Percentiles rank a stretch among this genome's conserved stretches.
Conservation (phyloP, 2,113 vertebrate genomes). For the Chloropsis cyanopogon region DNA sequence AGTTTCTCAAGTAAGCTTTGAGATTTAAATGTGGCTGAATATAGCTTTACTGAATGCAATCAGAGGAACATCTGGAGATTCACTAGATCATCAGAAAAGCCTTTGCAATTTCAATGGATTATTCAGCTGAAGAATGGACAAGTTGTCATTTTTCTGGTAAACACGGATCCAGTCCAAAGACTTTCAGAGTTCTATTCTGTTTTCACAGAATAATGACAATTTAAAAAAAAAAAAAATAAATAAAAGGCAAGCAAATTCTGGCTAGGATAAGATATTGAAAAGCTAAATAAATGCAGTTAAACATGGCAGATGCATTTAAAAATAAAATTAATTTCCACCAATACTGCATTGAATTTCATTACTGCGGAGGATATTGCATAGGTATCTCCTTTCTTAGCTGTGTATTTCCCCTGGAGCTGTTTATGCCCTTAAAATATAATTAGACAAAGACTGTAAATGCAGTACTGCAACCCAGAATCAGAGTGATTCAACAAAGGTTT, state of each 20-base stretch:
- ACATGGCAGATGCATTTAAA: neutral
- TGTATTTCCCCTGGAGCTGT: neutral
- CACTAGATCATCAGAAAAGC: neutral
- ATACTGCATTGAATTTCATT: neutral
- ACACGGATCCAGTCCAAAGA: neutral
- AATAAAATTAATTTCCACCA: neutral
- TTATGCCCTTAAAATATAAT: conserved; percentile 17
- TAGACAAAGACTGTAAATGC: neutral
- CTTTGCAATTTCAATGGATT: conserved; percentile 14
- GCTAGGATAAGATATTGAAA: neutral
- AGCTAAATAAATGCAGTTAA: conserved; percentile 15
- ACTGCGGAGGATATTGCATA: neutral
- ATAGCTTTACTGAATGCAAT: conserved; percentile 4
- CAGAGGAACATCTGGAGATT: conserved; percentile 32
- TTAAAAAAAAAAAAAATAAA: too few relatives aligned
- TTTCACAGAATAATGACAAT: neutral
- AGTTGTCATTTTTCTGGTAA: neutral
- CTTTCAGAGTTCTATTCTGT: neutral
- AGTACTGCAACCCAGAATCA: neutral
- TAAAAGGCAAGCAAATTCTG: neutral
- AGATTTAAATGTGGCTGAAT: neutral
- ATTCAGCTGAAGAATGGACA: conserved; percentile 15
- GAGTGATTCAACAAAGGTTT: neutral
- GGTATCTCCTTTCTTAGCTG: neutral
- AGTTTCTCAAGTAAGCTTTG: neutral